Evolutionary conservation across 1,140 invertebrate species (phyloP), one percentile per base, ranked within the genome.

Genomic region (Plodia interpunctella): DNA sequence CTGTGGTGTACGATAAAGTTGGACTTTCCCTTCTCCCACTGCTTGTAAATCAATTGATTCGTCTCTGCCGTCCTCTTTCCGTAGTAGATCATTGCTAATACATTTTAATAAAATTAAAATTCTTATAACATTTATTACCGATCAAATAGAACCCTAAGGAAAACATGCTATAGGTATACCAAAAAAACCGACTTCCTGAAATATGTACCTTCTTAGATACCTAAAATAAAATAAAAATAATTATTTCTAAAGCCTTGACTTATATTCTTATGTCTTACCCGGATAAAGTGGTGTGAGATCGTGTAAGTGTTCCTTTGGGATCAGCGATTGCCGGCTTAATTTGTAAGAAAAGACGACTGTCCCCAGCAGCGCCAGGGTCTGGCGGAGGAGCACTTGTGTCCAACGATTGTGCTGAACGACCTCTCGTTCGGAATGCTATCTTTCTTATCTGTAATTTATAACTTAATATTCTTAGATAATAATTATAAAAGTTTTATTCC

Each of bases 1-100:
- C 68, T 92, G 90, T 71, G 91, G 83, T 62, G 92, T 91, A 63
- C 95, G 88, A 63, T 91, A 92, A 54, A 95, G 92, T 76, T 94
- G 92, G 57, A 94, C 86, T 76, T 90, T 91, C 68, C 90, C 91
- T 69, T 91, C 88, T 55, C 91, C 91, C 70, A 90, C 89, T 62
- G 87, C 84, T 74, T 87, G 82, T 55, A 89, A 74, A 59, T 68
- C 78, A 62, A 87, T 66, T 9, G 62, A 49, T 3, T 87, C 86
- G 51, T 87, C 81, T 66, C 80, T 85, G 3, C 51, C 66, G 60
- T 87, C 82, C 57, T 80, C 79, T 72, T 80, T 86, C 17, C 57
- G 68, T n/a, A 61, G 13, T 56, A 72, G 78, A 30, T 76, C 77
- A 64, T 76, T 81, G 17, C 83, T 88, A 59, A 55, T 69, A 76